phyloP scores from a whole-genome alignment of 2,113 vertebrate genomes.

The Gallinago paraguaiae region DNA sequence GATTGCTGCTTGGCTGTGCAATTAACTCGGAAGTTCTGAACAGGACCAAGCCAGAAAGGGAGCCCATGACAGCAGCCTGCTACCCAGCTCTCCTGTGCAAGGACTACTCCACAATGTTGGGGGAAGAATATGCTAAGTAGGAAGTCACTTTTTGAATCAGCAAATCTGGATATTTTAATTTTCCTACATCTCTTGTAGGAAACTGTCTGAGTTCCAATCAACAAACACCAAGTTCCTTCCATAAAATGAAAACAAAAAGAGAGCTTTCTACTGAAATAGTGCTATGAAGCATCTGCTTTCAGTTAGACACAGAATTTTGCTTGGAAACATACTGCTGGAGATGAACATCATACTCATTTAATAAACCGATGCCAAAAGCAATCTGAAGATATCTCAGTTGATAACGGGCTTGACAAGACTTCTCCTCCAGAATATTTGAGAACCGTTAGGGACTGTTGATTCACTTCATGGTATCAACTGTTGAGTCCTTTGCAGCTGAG shows the following conservation, averaged over 20 bases:
- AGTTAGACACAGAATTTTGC: not conserved
- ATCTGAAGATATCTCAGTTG: not conserved
- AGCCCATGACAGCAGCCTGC: not conserved
- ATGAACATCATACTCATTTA: not conserved
- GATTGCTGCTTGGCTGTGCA: not conserved
- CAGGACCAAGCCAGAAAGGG: not conserved
- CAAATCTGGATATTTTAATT: not conserved
- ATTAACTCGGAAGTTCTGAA: not conserved
- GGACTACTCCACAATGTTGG: not conserved
- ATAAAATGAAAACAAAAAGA: slow-evolving; percentile 6
- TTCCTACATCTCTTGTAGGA: not conserved
- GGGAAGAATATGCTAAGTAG: not conserved
- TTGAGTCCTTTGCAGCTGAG: not conserved
- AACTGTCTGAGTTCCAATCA: not conserved
- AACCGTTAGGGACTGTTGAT: not conserved
- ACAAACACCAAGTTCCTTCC: not conserved
- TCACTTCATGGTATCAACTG: not conserved
- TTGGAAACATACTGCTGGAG: slow-evolving; percentile 28
- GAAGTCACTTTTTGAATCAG: not conserved
- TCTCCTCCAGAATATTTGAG: not conserved
- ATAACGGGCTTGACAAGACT: not conserved
- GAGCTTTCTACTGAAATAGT: not conserved
- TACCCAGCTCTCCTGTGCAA: not conserved
- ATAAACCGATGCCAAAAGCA: slow-evolving; percentile 18
- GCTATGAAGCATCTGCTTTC: slow-evolving; percentile 39